Evolutionary conservation across 1,140 invertebrate genomes (phyloP), one percentile per base, ranked within the genome.

Genomic region (Hyphantria cunea): DNA sequence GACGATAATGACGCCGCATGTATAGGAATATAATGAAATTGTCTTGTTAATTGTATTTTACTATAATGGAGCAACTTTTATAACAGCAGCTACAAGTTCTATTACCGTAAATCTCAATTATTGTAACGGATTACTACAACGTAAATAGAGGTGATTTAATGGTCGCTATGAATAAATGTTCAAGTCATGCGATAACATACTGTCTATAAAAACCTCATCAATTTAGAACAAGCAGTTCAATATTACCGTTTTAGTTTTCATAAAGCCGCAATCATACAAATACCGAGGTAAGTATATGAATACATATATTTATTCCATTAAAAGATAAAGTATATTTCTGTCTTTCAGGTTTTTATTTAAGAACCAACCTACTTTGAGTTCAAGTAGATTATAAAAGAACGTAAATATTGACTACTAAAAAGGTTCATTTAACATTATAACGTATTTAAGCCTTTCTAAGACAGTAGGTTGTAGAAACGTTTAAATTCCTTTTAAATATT

Each of bases 161-260:
- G 14, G 9, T 49, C 7, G n/a, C 33, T 7, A 48, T 41, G 55
- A 58, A 61, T 48, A 60, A 60, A 48, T 66, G 47, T 39, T 54
- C 50, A 14, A 66, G 54, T 70, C 68, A 70, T 66, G 62, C 64
- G 56, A 69, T 60, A 68, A 45, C 53, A 49, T 59, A 54, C 53
- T 34, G 17, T 33, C 49, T 42, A 51, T 34, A 64, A 50, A 48
- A 45, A 70, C 55, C 17, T 53, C 63, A 53, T 66, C 52, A 65
- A 74, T 70, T 64, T 66, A 48, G 31, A 70, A 42, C 17, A 62
- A 68, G 68, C 65, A 62, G 64, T 74, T 64, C 48, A 44, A 61
- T 68, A 68, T 58, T 61, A 65, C 60, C 34, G 60, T 48, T 66
- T 67, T 49, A 49, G n/a, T 15, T 33, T 10, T 59, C 17, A 32